These are phyloP conservation scores for Orthosia incerta DNA, from an alignment of 2,888 invertebrate species.

Conservation along the genomic window DNA sequence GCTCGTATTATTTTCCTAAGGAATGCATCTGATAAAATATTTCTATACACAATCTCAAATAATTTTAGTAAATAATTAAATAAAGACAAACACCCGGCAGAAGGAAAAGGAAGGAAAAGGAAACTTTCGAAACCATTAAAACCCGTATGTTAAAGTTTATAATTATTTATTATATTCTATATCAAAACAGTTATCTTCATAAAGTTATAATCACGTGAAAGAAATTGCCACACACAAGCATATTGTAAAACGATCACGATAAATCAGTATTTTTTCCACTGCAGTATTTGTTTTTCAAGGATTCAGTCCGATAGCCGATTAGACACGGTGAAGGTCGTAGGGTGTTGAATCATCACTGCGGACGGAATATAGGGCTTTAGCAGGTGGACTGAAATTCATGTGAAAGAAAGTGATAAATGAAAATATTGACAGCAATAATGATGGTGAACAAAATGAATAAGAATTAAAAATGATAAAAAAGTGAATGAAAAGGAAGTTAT, in stretches of 20 bases:
- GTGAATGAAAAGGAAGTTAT: not conserved
- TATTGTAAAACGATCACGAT: conserved; percentile 27
- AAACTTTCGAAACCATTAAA: conserved; percentile 12
- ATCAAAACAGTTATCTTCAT: conserved; percentile 33
- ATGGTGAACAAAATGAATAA: not conserved
- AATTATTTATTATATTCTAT: conserved; percentile 28
- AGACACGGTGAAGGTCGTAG: conserved; percentile 39
- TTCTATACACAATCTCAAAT: conserved; percentile 1
- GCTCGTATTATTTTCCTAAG: not conserved
- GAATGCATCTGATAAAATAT: conserved; percentile 17
- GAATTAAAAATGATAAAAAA: not conserved
- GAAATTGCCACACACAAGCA: conserved; percentile 19
- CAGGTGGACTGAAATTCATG: not conserved
- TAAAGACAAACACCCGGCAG: conserved; percentile 33
- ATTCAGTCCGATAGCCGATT: conserved; percentile 43
- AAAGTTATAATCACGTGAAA: conserved; percentile 26
- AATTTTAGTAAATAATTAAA: conserved; percentile 33
- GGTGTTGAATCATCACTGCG: not conserved
- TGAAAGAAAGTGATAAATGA: not conserved
- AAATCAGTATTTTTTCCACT: conserved; percentile 51
- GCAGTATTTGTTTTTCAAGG: conserved; percentile 32
- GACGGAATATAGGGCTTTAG: not conserved
- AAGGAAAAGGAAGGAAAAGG: conserved; percentile 26
- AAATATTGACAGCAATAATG: not conserved
- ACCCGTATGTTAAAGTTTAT: conserved; percentile 36